Percentiles rank a stretch among this genome's conserved stretches.
These are phyloP conservation scores for Microplitis manilae DNA, from an alignment of 2,888 invertebrate genomes.

Conservation along the genomic window DNA sequence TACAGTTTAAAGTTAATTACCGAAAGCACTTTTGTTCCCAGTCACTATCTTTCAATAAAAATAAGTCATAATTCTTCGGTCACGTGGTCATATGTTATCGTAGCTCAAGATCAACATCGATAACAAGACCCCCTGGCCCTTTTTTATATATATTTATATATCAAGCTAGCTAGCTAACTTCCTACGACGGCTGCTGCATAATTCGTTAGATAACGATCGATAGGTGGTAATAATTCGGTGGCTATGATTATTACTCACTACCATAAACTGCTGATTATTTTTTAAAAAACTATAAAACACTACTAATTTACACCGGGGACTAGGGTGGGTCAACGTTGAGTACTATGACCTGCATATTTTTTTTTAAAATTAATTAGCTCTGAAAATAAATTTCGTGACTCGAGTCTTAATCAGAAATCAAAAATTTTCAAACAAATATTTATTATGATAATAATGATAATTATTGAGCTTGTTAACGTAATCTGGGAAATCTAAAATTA, in stretches of 20 bases:
- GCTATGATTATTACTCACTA: neutral
- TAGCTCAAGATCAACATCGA: conserved; percentile 46
- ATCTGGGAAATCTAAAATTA: neutral
- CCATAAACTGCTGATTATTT: neutral
- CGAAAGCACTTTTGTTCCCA: conserved; percentile 23
- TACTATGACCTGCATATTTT: no score
- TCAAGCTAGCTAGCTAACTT: conserved; percentile 13
- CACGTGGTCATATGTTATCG: conserved; percentile 56
- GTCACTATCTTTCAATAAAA: conserved; percentile 51
- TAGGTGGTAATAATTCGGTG: conserved; percentile 39
- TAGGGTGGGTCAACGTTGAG: no score
- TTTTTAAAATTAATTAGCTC: no score
- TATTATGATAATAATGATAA: no score
- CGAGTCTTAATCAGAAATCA: no score
- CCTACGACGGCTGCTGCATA: conserved; percentile 53
- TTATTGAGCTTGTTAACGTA: no score
- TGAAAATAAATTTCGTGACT: no score
- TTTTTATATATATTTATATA: conserved; percentile 32
- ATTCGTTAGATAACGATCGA: conserved; percentile 52
- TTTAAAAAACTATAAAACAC: neutral
- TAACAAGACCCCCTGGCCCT: conserved; percentile 46
- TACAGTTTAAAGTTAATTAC: conserved; percentile 29
- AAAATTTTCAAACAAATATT: no score
- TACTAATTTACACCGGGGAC: neutral
- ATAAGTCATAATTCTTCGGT: conserved; percentile 60